Percentiles rank a stretch among this genome's conserved stretches.
Evolutionary conservation across 2,797 vertebrate species (phyloP).

Genomic region (Myotis myotis): DNA sequence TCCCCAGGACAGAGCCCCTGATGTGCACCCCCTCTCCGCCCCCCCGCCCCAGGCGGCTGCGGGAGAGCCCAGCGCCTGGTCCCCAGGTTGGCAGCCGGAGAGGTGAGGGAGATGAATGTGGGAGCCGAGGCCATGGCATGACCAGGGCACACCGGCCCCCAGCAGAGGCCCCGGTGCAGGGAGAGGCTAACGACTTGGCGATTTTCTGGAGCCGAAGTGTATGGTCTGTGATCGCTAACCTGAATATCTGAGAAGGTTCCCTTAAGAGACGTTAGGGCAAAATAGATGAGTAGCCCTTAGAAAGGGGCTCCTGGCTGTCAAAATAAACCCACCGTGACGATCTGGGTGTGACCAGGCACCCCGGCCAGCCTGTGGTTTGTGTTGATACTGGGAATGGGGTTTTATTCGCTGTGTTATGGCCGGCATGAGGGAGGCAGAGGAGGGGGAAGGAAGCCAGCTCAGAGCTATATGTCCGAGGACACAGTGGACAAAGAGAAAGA

Average conservation of each 20-base stretch:
- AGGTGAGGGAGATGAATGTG: neutral
- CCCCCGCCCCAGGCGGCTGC: neutral
- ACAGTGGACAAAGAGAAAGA: neutral
- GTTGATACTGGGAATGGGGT: fast-evolving
- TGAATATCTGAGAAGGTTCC: neutral
- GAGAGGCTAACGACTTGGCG: neutral
- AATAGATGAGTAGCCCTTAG: neutral
- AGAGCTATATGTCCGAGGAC: neutral
- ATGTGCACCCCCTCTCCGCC: fast-evolving
- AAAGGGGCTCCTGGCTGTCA: no score
- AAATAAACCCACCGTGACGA: neutral
- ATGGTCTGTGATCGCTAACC: neutral
- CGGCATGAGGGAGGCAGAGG: neutral
- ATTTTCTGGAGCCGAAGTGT: neutral
- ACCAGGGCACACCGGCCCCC: no score
- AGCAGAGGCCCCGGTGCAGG: neutral
- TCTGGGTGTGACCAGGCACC: neutral
- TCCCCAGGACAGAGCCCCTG: fast-evolving
- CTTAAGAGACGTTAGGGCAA: neutral
- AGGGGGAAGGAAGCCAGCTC: neutral
- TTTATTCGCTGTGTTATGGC: neutral
- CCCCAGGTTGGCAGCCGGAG: neutral
- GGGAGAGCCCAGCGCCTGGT: neutral
- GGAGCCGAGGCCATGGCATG: neutral
- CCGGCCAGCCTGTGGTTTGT: neutral